These are phyloP conservation scores for Macheiramphus alcinus DNA, from an alignment of 2,113 vertebrate genomes.

Conservation along the genomic window DNA sequence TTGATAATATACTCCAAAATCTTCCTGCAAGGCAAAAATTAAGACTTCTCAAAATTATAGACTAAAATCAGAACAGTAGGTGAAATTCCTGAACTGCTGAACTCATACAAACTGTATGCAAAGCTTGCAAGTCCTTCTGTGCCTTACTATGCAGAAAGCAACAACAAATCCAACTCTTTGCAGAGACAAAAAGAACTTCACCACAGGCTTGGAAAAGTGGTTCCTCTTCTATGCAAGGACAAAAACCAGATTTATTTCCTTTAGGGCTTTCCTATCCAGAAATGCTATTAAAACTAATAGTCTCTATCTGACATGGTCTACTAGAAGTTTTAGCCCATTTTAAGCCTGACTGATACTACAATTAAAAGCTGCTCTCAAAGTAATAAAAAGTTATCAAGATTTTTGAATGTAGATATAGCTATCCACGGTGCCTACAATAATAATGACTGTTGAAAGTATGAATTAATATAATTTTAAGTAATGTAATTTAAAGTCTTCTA, in stretches of 20 bases:
- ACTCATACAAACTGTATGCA: not conserved
- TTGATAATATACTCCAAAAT: not conserved
- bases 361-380: not conserved
- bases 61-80: not conserved
- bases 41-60: not conserved
- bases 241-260: not conserved
- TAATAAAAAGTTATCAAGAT: not conserved
- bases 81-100: not conserved
- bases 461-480: not conserved
- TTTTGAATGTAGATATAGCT: not conserved
- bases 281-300: not conserved
- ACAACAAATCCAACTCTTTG: not conserved
- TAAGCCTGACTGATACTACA: not conserved
- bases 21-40: not conserved
- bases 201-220: not conserved
- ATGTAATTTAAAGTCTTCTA: not conserved
- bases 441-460: not conserved
- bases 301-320: not conserved
- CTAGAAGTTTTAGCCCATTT: not conserved
- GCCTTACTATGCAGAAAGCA: not conserved
- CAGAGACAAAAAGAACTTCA: conserved; percentile 39
- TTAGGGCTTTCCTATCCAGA: not conserved
- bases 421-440: not conserved
- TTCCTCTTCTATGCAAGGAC: not conserved
- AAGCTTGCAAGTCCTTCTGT: not conserved